Base-by-base conservation (phyloP, 2,113 vertebrate genomes). In the Eleginops maclovinus region DNA sequence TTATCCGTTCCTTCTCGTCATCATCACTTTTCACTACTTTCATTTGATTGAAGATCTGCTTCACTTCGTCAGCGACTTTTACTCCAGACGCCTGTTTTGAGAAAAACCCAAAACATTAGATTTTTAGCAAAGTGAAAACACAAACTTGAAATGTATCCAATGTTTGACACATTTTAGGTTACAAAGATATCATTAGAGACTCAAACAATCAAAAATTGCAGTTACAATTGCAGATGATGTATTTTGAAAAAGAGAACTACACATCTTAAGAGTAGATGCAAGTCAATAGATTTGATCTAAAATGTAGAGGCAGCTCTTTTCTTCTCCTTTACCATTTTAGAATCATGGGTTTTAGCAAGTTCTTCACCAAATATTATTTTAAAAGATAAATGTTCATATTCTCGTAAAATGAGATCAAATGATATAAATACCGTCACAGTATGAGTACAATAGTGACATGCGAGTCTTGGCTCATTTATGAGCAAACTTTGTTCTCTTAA, bases 31-130 rank as follows among this genome's bases (percentile, higher is more conserved):
- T 94, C 55, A 92, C 92, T 3, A 96, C 89, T 77, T 94, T 96
- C 94, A 97, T 97, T 0, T 90, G 44, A 0, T 91, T 78, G 83
- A 90, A 93, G 17, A 88, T 10, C 0, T 49, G 28, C 43, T 94
- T 85, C 28, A 96, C 95, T 0, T 78, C 49, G 13, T 96, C 95
- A 0, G 62, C 59, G 3, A 96, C 91, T 19, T 65, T 69, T 17
- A 96, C 93, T 22, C 97, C 97, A 0, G 97, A 97, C 21, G 97
- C 87, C 97, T 97, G 85, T 56, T 60, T 56, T 65, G 5, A 21
- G 75, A 64, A 74, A 44, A 28, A 71, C 3, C 61, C 8, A 40
- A 43, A 64, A 71, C 19, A 49, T 10, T 19, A 44, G 3, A 55
- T 10, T 14, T 66, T 3, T 1, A 21, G 15, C 21, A 44, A 0